These are phyloP conservation scores for Monopis laevigella DNA, from an alignment of 2,888 invertebrate species.

Conservation along the genomic window DNA sequence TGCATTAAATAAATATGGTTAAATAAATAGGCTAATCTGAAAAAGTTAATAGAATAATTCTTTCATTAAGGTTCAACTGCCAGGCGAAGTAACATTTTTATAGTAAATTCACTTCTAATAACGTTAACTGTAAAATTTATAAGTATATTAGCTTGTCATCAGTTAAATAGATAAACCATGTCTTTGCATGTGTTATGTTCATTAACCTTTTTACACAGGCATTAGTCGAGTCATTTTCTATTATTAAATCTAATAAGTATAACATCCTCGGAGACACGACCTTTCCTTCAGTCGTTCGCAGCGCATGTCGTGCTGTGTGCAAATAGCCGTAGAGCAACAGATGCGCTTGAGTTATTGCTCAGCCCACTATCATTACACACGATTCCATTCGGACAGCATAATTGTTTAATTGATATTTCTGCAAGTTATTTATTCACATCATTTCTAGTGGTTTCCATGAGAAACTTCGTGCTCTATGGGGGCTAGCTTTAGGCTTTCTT, in stretches of 20 bases:
- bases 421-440: slow-evolving; percentile 67
- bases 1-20: no score
- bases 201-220: slow-evolving; percentile 1
- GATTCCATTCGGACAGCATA: slow-evolving; percentile 69
- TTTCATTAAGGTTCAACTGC: no score
- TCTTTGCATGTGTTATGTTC: slow-evolving; percentile 2
- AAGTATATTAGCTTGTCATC: no score
- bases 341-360: slow-evolving; percentile 66
- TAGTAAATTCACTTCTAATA: no score
- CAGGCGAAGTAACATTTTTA: no score
- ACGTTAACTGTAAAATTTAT: no score
- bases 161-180: no score
- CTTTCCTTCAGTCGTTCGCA: slow-evolving; percentile 15
- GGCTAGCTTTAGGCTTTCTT: slow-evolving; percentile 11
- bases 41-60: no score
- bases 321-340: slow-evolving; percentile 55
- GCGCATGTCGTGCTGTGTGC: slow-evolving; percentile 58
- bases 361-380: slow-evolving; percentile 66
- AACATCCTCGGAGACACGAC: slow-evolving; percentile 6
- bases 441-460: slow-evolving; percentile 50
- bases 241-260: slow-evolving; percentile 10
- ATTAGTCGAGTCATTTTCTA: slow-evolving; percentile 4
- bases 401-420: slow-evolving; percentile 71
- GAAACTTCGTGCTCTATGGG: slow-evolving; percentile 27
- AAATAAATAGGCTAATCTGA: no score